Conservation (phyloP, 2,113 vertebrate species). For the Campylomormyrus tamandua region DNA sequence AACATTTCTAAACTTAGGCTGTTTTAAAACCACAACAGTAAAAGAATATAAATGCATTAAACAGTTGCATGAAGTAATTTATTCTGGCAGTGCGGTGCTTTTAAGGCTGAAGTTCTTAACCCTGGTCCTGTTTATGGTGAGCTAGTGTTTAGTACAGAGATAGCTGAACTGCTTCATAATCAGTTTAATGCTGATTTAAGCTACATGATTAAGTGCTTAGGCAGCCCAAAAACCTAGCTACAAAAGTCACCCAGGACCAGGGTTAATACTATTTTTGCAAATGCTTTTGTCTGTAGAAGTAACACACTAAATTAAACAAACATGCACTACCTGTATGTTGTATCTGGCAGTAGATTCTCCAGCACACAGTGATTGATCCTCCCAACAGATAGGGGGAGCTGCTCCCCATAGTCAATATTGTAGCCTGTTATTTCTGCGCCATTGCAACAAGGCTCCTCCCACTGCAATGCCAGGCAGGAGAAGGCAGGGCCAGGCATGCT, state of each 20-base stretch:
- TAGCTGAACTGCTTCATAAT: background rate
- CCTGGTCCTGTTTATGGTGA: background rate
- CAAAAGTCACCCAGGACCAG: background rate
- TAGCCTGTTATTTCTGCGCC: constrained; percentile 68
- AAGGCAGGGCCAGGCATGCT: constrained; percentile 48
- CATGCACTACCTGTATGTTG: constrained; percentile 59
- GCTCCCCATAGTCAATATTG: constrained; percentile 69
- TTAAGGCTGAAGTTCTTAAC: background rate
- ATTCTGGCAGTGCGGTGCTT: background rate
- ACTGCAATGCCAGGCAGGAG: constrained; percentile 63
- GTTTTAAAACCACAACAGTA: background rate
- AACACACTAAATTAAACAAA: background rate
- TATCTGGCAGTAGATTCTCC: constrained; percentile 65
- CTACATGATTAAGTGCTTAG: background rate
- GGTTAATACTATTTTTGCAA: background rate
- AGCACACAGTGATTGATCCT: constrained; percentile 58
- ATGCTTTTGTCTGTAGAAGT: background rate
- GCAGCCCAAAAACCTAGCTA: background rate
- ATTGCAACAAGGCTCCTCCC: constrained; percentile 66
- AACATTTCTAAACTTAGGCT: background rate
- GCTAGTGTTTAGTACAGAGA: background rate
- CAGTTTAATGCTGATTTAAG: background rate
- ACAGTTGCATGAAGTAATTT: background rate
- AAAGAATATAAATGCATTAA: background rate
- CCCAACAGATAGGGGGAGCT: constrained; percentile 54